These are phyloP conservation scores for Hippocampus mohnikei DNA, from an alignment of 2,113 vertebrate genomes.

Conservation along the genomic window DNA sequence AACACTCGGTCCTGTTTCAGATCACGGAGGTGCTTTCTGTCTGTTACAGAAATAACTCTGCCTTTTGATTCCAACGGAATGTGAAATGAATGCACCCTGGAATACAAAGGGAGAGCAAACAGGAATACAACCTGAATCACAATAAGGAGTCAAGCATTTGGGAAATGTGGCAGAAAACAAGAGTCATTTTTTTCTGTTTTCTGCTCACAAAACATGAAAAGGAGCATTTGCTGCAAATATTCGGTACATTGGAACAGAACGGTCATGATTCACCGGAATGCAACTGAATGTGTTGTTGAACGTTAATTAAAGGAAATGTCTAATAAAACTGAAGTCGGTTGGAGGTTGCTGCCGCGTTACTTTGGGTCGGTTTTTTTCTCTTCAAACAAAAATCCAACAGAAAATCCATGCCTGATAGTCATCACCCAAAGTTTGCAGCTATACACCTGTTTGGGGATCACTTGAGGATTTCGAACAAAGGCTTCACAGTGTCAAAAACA, in stretches of 20 bases:
- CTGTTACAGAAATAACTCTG: slow-evolving; percentile 29
- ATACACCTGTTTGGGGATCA: slow-evolving; percentile 7
- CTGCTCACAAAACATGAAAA: slow-evolving; percentile 28
- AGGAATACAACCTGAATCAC: slow-evolving; percentile 44
- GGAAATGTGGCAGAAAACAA: slow-evolving; percentile 58
- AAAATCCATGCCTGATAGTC: background rate
- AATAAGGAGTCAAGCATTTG: slow-evolving; percentile 44
- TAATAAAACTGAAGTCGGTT: background rate
- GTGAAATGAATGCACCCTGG: slow-evolving; percentile 33
- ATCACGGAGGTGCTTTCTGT: slow-evolving; percentile 19
- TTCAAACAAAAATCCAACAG: slow-evolving; percentile 24
- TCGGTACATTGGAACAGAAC: slow-evolving; percentile 4
- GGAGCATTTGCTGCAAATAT: slow-evolving; percentile 15
- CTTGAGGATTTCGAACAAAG: slow-evolving; percentile 25
- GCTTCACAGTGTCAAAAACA: slow-evolving; percentile 4
- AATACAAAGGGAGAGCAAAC: slow-evolving; percentile 41
- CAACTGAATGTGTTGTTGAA: background rate
- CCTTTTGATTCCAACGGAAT: slow-evolving; percentile 28
- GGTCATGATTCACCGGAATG: background rate
- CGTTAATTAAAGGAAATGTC: background rate
- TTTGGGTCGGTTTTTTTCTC: slow-evolving; percentile 8
- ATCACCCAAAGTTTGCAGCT: slow-evolving; percentile 10
- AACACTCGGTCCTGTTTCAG: slow-evolving; percentile 24
- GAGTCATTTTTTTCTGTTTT: slow-evolving; percentile 44
- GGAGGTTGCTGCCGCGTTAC: background rate